phyloP scores from a whole-genome alignment of 2,888 invertebrate species.

The Cantharis rufa region DNA sequence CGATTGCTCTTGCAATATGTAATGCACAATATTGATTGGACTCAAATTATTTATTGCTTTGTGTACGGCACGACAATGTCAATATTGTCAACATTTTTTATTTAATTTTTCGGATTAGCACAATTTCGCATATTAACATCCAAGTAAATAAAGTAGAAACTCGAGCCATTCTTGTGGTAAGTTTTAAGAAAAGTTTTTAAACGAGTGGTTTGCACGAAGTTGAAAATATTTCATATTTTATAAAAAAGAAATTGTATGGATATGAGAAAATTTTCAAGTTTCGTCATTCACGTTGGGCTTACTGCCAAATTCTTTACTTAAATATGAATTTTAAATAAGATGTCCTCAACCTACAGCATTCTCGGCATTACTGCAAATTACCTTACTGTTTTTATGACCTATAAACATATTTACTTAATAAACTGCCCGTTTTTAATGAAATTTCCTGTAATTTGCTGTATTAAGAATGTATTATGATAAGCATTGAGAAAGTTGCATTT shows the following conservation, averaged over 20 bases:
- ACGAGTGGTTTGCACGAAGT: neutral
- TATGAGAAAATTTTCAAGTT: neutral
- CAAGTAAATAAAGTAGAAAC: too few species aligned
- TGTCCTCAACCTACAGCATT: conserved; percentile 19
- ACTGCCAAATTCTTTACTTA: conserved; percentile 2
- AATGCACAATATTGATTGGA: neutral
- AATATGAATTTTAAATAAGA: conserved; percentile 11
- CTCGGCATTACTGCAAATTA: conserved; percentile 6
- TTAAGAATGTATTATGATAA: neutral
- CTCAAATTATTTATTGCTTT: neutral
- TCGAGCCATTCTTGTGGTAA: neutral
- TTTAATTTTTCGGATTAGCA: neutral
- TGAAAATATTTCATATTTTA: neutral
- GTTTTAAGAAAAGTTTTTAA: neutral
- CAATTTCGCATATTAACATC: too few species aligned
- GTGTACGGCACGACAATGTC: neutral
- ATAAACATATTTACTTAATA: neutral
- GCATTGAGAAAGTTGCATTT: neutral
- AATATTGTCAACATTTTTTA: neutral
- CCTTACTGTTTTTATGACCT: neutral
- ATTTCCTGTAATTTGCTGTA: neutral
- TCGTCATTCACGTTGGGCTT: conserved; percentile 2
- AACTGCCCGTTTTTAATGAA: neutral
- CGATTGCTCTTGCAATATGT: neutral
- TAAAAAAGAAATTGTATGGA: neutral